Percentiles rank a stretch among this genome's conserved stretches.
Evolutionary conservation across 2,113 vertebrate genomes (phyloP).

Genomic region (Cyphomyrus discorhynchus): DNA sequence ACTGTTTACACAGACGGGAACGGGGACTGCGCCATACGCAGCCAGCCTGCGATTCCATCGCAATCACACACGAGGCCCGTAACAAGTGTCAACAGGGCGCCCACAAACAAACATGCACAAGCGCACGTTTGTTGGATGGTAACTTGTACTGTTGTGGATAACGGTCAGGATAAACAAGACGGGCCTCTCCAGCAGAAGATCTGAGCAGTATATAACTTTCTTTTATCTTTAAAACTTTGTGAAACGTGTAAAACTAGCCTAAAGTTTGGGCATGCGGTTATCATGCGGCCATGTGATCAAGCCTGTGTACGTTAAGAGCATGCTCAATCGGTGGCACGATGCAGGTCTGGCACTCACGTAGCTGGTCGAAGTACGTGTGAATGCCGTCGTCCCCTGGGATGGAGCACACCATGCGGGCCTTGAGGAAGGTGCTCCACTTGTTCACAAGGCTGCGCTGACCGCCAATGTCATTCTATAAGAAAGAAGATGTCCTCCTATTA

Average conservation of each 20-base stretch:
- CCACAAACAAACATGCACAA: background rate
- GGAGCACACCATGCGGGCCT: slow-evolving; percentile 67
- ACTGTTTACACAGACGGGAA: slow-evolving; percentile 39
- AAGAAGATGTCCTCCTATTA: background rate
- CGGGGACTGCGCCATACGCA: slow-evolving; percentile 17
- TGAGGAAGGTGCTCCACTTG: slow-evolving; percentile 74
- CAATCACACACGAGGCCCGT: slow-evolving; percentile 19
- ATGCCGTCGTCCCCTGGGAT: slow-evolving; percentile 66
- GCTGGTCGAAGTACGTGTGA: slow-evolving; percentile 70
- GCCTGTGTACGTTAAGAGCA: background rate
- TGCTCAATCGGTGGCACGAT: background rate
- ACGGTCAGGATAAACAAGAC: background rate
- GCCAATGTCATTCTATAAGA: slow-evolving; percentile 65
- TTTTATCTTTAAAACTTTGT: background rate
- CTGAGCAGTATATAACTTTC: background rate
- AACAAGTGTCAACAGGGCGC: background rate
- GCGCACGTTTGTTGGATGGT: background rate
- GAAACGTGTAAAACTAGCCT: background rate
- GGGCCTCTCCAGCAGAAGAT: background rate
- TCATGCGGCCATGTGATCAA: background rate
- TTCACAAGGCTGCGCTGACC: slow-evolving; percentile 71
- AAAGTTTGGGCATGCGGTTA: background rate
- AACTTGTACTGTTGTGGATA: background rate
- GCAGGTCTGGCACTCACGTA: slow-evolving; percentile 57
- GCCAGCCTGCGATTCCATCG: slow-evolving; percentile 16